Conservation (phyloP, 1,140 invertebrate species). For the Rhopalosiphum maidis region DNA sequence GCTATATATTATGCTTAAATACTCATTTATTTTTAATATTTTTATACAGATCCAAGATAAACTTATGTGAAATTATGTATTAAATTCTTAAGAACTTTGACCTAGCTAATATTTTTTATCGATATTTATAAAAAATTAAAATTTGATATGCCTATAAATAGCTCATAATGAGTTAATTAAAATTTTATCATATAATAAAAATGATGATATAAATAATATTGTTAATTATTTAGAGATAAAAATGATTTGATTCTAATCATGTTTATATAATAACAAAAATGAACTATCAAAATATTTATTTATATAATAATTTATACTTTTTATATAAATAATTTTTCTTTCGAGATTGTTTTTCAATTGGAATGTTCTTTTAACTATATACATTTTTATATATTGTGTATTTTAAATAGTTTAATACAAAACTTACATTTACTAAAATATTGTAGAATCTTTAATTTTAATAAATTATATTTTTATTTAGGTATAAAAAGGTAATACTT, state of each 20-base stretch:
- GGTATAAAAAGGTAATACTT: not conserved
- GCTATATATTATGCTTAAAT: too few relatives aligned
- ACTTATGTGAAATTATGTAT: too few relatives aligned
- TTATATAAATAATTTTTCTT: not conserved
- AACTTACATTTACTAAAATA: not conserved
- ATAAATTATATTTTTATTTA: slow-evolving; percentile 5
- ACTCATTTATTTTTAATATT: too few relatives aligned
- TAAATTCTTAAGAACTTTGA: too few relatives aligned
- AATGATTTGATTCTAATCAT: not conserved
- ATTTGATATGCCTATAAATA: too few relatives aligned
- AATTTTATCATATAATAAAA: too few relatives aligned
- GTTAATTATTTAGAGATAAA: not conserved
- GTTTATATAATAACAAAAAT: too few relatives aligned
- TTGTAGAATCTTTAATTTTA: not conserved
- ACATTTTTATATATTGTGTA: not conserved
- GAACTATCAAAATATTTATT: too few relatives aligned
- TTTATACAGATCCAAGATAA: too few relatives aligned
- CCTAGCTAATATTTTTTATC: too few relatives aligned
- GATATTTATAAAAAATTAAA: too few relatives aligned
- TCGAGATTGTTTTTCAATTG: not conserved
- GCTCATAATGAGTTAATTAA: too few relatives aligned
- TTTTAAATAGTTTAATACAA: not conserved
- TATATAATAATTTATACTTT: not conserved
- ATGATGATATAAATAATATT: not conserved
- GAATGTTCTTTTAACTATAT: not conserved